These are phyloP conservation scores for Megaustenia siamemsis DNA, from an alignment of 2,888 invertebrate genomes.

Conservation along the genomic window DNA sequence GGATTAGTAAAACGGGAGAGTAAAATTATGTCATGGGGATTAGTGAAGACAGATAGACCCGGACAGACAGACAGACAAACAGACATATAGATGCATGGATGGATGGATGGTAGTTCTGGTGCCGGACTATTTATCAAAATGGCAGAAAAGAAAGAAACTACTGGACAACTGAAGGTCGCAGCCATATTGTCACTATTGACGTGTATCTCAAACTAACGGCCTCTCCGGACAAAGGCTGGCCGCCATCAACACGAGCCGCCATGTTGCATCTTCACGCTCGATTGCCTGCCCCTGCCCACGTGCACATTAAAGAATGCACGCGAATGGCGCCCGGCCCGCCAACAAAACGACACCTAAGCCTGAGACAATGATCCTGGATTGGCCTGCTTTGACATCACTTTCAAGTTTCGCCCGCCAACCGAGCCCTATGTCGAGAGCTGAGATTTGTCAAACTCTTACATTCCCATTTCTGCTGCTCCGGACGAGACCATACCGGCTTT, in stretches of 20 bases:
- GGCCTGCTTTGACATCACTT: background rate
- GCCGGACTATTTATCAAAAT: background rate
- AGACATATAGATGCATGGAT: background rate
- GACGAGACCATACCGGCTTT: background rate
- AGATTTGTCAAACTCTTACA: slow-evolving; percentile 47
- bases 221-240: background rate
- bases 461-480: slow-evolving; percentile 15
- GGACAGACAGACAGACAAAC: too few relatives aligned
- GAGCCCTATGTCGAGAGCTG: slow-evolving; percentile 21
- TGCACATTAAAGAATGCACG: background rate
- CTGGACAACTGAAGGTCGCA: slow-evolving; percentile 7
- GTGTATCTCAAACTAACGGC: background rate
- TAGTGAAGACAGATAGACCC: too few relatives aligned
- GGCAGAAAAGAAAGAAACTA: background rate
- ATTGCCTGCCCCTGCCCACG: slow-evolving; percentile 10
- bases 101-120: background rate
- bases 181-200: slow-evolving; percentile 25
- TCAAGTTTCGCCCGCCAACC: background rate
- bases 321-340: background rate
- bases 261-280: slow-evolving; percentile 40
- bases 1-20: too few relatives aligned
- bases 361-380: background rate
- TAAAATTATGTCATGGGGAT: too few relatives aligned
- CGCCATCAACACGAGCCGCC: background rate
- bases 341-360: slow-evolving; percentile 4